Base-by-base conservation (phyloP, 1,140 invertebrate genomes). In the Apis florea region DNA sequence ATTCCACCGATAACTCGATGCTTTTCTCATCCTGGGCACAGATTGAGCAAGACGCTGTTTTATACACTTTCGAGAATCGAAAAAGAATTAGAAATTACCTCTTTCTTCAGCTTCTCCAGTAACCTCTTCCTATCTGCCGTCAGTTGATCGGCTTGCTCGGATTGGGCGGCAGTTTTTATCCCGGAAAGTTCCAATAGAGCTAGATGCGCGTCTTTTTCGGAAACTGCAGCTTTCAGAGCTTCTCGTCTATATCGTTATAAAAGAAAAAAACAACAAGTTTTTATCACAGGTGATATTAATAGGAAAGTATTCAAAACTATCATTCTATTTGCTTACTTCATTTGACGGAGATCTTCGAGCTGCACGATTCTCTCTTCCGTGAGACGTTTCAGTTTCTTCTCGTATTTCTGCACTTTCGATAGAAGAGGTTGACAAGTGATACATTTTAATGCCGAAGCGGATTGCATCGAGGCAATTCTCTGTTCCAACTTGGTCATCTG, bases 171-270 rank as follows among this genome's bases (percentile, higher is more conserved):
- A 63, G 95, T 95, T 91, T 96, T 95, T 74, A 96, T 95, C 40
- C 96, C 96, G 54, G 96, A 96, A 91, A 97, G 95, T 93, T 98
- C 97, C 66, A 98, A 90, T 79, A 98, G 93, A 1, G 97, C 97
- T 84, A 98, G 95, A 90, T 97, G 96, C 24, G 97, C 96, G 92
- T 98, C 97, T 90, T 98, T 98, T 89, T 98, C 97, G 90, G 96
- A 97, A 63, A 98, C 96, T 2, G 96, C 96, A 68, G 96, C 95
- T 93, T 97, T 95, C 53, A 98, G 91, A 76, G 97, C 96, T 93
- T 98, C 97, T 93, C 96, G 96, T 90, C 97, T 97, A 90, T n/a
- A n/a, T n/a, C n/a, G n/a, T n/a, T n/a, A n/a, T n/a, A 15, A 26
- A 24, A 8, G 8, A 94, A 71, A 15, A 49, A 8, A 24, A 15